Conservation (phyloP, 2,888 invertebrate genomes). For the Ochlodes sylvanus region DNA sequence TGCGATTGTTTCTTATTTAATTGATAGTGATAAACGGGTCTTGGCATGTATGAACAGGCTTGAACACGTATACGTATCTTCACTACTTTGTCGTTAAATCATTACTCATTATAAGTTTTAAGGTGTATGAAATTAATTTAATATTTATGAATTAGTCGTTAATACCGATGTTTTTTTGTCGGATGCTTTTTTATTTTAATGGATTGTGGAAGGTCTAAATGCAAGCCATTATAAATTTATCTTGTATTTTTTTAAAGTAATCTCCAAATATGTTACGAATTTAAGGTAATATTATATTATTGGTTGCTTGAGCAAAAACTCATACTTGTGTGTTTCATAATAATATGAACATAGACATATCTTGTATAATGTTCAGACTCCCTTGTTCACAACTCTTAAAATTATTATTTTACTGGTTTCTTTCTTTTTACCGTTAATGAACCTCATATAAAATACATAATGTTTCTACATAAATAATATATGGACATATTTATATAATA, state of each 20-base stretch:
- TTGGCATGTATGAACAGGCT: background rate
- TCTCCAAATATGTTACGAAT: background rate
- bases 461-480: too few relatives aligned
- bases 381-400: too few relatives aligned
- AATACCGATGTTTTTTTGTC: background rate
- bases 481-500: too few relatives aligned
- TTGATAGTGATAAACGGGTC: background rate
- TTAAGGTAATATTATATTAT: too few relatives aligned
- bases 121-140: slow-evolving; percentile 7
- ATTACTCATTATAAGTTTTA: slow-evolving; percentile 1
- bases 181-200: background rate
- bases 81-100: slow-evolving; percentile 2
- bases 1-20: background rate
- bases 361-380: too few relatives aligned
- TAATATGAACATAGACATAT: too few relatives aligned
- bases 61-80: background rate
- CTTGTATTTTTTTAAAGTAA: background rate
- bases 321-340: too few relatives aligned
- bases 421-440: too few relatives aligned
- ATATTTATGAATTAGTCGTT: slow-evolving; percentile 12
- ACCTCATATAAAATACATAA: too few relatives aligned
- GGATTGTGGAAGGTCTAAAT: background rate
- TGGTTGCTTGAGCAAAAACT: too few relatives aligned
- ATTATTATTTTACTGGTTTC: too few relatives aligned
- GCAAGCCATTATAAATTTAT: background rate